Base-by-base conservation (phyloP, 2,113 vertebrate genomes). In the Lota lota region DNA sequence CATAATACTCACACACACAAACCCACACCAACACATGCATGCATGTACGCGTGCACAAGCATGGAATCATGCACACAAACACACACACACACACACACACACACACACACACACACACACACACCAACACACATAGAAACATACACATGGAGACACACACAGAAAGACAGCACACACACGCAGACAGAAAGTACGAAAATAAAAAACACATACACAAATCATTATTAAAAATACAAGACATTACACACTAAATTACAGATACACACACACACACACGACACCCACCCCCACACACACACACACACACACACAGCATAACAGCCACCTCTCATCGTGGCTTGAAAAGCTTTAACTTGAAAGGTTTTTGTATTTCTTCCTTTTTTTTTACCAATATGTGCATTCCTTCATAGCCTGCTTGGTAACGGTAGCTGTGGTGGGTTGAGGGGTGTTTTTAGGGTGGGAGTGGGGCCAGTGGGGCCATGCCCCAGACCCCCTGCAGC, bases 351-450 rank as follows among this genome's bases (percentile, higher is more conserved):
- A 11, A 47, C 40, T 47, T 47, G 40, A 47, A 47, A 47, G 40
- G 40, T 47, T 47, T 47, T 47, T 47, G 40, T 47, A 4, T 28
- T 28, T 28, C 28, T 28, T 28, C 28, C 28, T 47, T 47, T 47
- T 47, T 11, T 47, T 47, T 62, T 28, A 69, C 79, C 79, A 69
- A 87, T 83, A 74, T 68, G 51, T 72, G 79, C 86, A 87, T 88
- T 89, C 85, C 74, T 82, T 76, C 60, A 66, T 65, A 77, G 76
- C 78, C 82, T 83, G 83, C 85, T 84, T 84, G 86, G 87, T 76
- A 89, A 88, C 83, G 70, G 78, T 78, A 74, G 86, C 80, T 80
- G 65, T 78, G 84, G 69, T 80, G 73, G 68, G 75, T 70, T 69
- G 64, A 60, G 70, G 63, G 64, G 67, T 61, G 65, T 28, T 28